Conservation (phyloP, 2,797 vertebrate genomes). For the Lepilemur ruficaudatus region DNA sequence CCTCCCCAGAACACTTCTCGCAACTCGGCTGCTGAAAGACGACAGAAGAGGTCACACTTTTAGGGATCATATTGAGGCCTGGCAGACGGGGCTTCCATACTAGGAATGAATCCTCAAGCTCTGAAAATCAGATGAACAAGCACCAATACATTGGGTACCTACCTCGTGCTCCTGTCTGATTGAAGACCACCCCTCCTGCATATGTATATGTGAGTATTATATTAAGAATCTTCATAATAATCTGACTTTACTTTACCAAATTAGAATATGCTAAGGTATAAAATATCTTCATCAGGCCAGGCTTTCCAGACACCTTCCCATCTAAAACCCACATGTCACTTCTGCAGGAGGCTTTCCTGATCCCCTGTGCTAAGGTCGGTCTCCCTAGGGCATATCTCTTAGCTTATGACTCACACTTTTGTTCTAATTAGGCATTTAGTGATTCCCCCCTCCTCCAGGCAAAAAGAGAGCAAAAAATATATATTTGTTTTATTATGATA, state of each 20-base stretch:
- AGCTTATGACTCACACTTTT: background rate
- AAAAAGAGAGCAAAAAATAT: background rate
- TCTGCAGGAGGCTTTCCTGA: background rate
- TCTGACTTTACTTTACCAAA: background rate
- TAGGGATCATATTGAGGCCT: background rate
- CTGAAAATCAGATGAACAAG: background rate
- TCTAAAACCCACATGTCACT: background rate
- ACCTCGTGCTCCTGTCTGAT: background rate
- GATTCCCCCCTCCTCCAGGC: background rate
- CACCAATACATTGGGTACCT: fast-evolving
- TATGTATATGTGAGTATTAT: background rate
- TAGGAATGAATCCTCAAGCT: background rate
- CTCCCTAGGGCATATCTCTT: background rate
- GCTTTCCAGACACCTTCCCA: background rate
- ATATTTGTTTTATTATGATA: background rate
- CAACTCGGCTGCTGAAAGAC: background rate
- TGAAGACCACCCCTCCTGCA: background rate
- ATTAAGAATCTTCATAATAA: background rate
- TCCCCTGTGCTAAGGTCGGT: background rate
- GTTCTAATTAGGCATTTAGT: background rate
- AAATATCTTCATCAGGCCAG: background rate
- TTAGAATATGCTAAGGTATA: background rate
- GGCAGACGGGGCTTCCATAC: background rate
- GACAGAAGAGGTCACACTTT: background rate
- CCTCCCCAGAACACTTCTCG: background rate